Conservation (phyloP, 2,888 invertebrate genomes). For the Synergus itoensis region DNA sequence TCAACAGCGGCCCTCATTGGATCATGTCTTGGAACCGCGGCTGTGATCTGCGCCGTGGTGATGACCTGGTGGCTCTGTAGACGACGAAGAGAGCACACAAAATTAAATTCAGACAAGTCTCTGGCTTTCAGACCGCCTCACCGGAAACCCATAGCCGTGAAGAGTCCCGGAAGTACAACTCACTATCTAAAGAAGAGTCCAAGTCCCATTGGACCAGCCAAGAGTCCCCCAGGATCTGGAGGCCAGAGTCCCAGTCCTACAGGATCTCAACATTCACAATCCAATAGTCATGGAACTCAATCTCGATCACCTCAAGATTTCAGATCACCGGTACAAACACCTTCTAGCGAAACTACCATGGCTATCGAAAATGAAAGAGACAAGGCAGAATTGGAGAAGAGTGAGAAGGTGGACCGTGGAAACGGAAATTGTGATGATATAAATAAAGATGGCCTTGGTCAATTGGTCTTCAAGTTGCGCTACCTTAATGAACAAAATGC, state of each 20-base stretch:
- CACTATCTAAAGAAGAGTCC: slow-evolving; percentile 96
- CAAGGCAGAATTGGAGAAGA: slow-evolving; percentile 81
- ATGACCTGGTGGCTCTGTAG: slow-evolving; percentile 85
- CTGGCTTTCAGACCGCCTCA: slow-evolving; percentile 85
- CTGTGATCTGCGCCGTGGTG: slow-evolving; percentile 82
- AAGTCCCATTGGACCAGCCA: slow-evolving; percentile 86
- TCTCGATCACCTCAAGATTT: slow-evolving; percentile 48
- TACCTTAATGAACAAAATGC: slow-evolving; percentile 95
- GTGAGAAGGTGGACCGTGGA: slow-evolving; percentile 79
- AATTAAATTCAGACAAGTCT: slow-evolving; percentile 81
- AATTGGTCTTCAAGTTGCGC: slow-evolving; percentile 92
- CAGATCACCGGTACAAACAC: slow-evolving; percentile 70
- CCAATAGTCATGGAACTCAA: slow-evolving; percentile 50
- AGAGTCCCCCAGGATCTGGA: slow-evolving; percentile 80
- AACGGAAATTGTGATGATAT: slow-evolving; percentile 65
- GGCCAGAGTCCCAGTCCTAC: slow-evolving; percentile 75
- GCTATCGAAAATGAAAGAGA: slow-evolving; percentile 79
- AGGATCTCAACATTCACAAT: slow-evolving; percentile 59
- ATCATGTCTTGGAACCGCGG: slow-evolving; percentile 82
- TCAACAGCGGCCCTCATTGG: slow-evolving; percentile 81
- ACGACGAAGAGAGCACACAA: slow-evolving; percentile 79
- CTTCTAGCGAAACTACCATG: slow-evolving; percentile 76
- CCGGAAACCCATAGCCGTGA: slow-evolving; percentile 89
- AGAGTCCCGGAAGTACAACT: slow-evolving; percentile 89
- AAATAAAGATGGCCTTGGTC: slow-evolving; percentile 82